phyloP scores from a whole-genome alignment of 2,113 vertebrate species.

The Pluvialis apricaria region DNA sequence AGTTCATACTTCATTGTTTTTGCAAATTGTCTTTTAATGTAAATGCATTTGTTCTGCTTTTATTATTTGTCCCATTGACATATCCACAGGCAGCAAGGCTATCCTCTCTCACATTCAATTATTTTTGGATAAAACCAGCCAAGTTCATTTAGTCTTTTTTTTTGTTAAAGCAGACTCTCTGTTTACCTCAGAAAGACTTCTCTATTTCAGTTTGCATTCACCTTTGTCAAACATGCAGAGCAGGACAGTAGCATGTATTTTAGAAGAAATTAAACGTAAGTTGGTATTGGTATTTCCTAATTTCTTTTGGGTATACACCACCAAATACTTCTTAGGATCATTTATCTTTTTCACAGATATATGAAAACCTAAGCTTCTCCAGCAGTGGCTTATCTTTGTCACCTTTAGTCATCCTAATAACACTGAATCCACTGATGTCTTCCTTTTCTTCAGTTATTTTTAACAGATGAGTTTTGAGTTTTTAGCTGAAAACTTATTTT shows the following conservation, averaged over 20 bases:
- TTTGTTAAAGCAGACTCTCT: background rate
- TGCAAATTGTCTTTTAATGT: background rate
- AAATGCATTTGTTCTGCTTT: background rate
- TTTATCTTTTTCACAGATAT: background rate
- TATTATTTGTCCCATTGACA: background rate
- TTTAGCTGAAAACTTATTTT: background rate
- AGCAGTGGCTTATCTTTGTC: background rate
- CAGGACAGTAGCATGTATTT: background rate
- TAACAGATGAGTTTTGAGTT: background rate
- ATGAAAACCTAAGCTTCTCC: background rate
- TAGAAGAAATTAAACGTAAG: background rate
- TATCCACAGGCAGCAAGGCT: background rate
- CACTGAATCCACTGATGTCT: background rate
- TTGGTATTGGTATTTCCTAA: background rate
- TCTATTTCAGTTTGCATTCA: background rate
- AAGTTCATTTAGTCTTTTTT: background rate
- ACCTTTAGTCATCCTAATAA: background rate
- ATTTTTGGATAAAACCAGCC: background rate
- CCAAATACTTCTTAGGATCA: background rate
- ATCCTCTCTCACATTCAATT: background rate
- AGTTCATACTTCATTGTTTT: background rate
- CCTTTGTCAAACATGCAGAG: background rate
- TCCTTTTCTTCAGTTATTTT: constrained; percentile 17
- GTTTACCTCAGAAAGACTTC: background rate
- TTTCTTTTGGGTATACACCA: background rate